Evolutionary conservation across 2,888 invertebrate species (phyloP), one percentile per base, ranked within the genome.

Genomic region (Coelinius sp.): DNA sequence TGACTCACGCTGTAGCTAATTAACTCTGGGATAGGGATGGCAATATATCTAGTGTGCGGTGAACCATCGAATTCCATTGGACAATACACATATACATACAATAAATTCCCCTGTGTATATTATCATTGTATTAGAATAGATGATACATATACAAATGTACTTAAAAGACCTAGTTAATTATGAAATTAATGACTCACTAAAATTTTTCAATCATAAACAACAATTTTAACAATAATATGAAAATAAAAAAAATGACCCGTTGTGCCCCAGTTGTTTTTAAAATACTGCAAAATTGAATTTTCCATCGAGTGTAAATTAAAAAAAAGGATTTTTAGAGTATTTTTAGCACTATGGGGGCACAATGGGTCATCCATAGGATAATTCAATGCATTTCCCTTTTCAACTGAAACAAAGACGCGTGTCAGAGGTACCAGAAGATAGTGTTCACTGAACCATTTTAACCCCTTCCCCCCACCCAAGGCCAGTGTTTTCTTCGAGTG

Each of bases 1-100:
- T 59, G 31, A 35, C 59, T 59, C 59, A 14, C 59, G 59, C 59
- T 31, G 59, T 59, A 35, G 35, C 66, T 71, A 66, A 71, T 71
- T 71, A 70, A 70, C 70, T 65, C 65, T n/a, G 27, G 38, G 22
- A 1, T 24, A 14, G 59, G 35, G 20, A 20, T n/a, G 20, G 59
- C 31, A 35, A 59, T 59, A 59, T 59, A 59, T 59, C 59, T 31
- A 35, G 31, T 38, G 64, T 64, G 52, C 25, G 27, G 53, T 53
- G 25, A 22, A 56, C 41, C 56, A 35, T 68, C 56, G 41, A 68
- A 56, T 56, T 56, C 56, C 53, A 53, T 41, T 68, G 41, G 31
- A 49, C 66, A 46, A 20, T 49, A 27, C 49, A 66, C 66, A 31
- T 27, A 20, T 27, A 20, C 49, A 66, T 10, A 64, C 35, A 59